Percentiles rank a stretch among this genome's conserved stretches.
These are phyloP conservation scores for Microchrysa polita DNA, from an alignment of 2,888 invertebrate species.

Conservation along the genomic window DNA sequence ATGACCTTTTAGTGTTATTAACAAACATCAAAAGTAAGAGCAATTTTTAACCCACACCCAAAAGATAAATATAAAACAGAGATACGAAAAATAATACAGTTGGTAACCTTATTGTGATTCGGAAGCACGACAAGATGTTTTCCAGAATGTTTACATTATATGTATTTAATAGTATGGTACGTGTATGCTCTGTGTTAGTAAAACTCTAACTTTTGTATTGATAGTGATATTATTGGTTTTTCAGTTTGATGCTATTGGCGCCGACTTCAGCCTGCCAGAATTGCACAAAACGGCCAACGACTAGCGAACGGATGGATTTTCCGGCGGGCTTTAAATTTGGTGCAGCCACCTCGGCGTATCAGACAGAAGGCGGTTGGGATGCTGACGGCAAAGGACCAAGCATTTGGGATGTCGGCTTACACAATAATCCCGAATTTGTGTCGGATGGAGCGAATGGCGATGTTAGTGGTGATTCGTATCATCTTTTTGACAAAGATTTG, in stretches of 20 bases:
- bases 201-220: too few relatives aligned
- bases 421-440: slow-evolving; percentile 56
- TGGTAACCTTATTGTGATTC: not conserved
- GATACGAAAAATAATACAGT: not conserved
- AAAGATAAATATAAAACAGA: slow-evolving; percentile 40
- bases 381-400: slow-evolving; percentile 64
- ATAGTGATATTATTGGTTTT: not conserved
- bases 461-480: slow-evolving; percentile 69
- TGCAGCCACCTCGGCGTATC: slow-evolving; percentile 57
- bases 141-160: not conserved
- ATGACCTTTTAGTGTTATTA: too few relatives aligned
- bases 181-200: not conserved
- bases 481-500: slow-evolving; percentile 68
- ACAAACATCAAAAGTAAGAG: too few relatives aligned
- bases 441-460: slow-evolving; percentile 65
- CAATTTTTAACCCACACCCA: slow-evolving; percentile 19
- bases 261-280: slow-evolving; percentile 8
- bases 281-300: slow-evolving; percentile 32
- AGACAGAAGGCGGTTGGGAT: slow-evolving; percentile 67
- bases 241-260: not conserved
- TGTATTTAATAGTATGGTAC: not conserved
- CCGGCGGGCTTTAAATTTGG: slow-evolving; percentile 56
- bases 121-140: not conserved
- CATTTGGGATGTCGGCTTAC: slow-evolving; percentile 63
- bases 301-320: slow-evolving; percentile 47